Evolutionary conservation across 2,888 invertebrate species (phyloP), one percentile per base, ranked within the genome.

Genomic region (Scaeva pyrastri): DNA sequence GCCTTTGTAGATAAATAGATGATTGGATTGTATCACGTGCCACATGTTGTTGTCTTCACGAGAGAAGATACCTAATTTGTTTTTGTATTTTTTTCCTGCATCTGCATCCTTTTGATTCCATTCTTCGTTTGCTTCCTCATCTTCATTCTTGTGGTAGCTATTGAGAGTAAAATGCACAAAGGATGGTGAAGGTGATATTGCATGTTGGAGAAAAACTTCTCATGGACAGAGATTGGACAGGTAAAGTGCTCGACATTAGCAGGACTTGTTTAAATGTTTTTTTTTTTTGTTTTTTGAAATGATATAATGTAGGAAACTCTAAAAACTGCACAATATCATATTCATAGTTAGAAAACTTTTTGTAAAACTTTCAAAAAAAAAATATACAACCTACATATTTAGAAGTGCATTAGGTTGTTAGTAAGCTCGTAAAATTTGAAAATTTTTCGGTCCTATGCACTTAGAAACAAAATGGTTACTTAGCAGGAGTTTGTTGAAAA

Each of bases 21-120:
- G 73, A 73, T 79, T 79, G 73, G 79, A 79, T 79, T 68, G 79
- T 68, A 79, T 79, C 73, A 79, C 72, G 79, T 79, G 79, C 73
- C 73, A 73, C 66, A 60, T 79, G 73, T 72, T 79, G 66, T 56
- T 36, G 56, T 23, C 23, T 36, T 36, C 31, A 56, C 5, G 11
- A 10, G 36, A 31, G 16, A 36, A 56, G 31, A 2, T 31, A 12
- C 8, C 10, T 16, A 55, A n/a, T 55, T 56, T 31, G n/a, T 52
- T 6, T 4, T 52, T 26, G 2, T n/a, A n/a, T 26, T 31, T 31
- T 31, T 31, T 8, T 52, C 7, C 31, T 56, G 16, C 36, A 16
- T 36, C 31, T 31, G 6, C 31, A 31, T 31, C 31, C 14, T 10
- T 31, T 31, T n/a, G n/a, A n/a, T n/a, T n/a, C n/a, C n/a, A n/a